Base-by-base conservation (phyloP, 1,140 invertebrate genomes). In the Megalonaias nervosa region DNA sequence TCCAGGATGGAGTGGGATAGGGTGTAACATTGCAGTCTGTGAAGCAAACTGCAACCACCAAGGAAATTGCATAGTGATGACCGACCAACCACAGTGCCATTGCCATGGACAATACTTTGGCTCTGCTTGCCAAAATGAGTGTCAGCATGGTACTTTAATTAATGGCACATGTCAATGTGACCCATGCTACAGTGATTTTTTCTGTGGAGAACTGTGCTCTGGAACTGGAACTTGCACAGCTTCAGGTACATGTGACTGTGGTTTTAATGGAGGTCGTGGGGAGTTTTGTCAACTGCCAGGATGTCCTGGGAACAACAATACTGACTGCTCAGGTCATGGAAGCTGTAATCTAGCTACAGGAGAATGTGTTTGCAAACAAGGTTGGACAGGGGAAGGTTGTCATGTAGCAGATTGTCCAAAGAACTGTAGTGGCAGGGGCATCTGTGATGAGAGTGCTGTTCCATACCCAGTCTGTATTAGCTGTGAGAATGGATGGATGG, bases 401-500 rank as follows among this genome's bases (percentile, higher is more conserved):
- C 55, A 80, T 23, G 67, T 69, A n/a, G 74, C 82, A 0, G 77
- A 82, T 67, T 85, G 84, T 80, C 69, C 78, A 57, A 78, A 82
- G 26, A 77, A 85, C 70, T 85, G 84, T 71, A 81, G 81, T 60
- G 77, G 68, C n/a, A 74, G 78, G 16, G 84, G 84, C 5, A 16
- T 62, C 13, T 85, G 84, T 71, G 77, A 81, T 69, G 78, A 74
- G 57, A 62, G 71, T 21, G 38, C 38, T 48, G 65, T 72, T 19
- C 68, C 60, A 31, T 73, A 81, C 14, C 82, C 84, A 13, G 71
- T 71, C 38, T 85, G 84, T 72, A 73, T 70, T n/a, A 76, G 75
- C 60, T 85, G 84, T 78, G 70, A 75, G 16, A 66, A 68, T 13
- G 84, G 82, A 56, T 84, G 82, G 84, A 84, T 84, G 84, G 82